Evolutionary conservation across 2,888 invertebrate genomes (phyloP).

Genomic region (Sphecodes monilicornis): DNA sequence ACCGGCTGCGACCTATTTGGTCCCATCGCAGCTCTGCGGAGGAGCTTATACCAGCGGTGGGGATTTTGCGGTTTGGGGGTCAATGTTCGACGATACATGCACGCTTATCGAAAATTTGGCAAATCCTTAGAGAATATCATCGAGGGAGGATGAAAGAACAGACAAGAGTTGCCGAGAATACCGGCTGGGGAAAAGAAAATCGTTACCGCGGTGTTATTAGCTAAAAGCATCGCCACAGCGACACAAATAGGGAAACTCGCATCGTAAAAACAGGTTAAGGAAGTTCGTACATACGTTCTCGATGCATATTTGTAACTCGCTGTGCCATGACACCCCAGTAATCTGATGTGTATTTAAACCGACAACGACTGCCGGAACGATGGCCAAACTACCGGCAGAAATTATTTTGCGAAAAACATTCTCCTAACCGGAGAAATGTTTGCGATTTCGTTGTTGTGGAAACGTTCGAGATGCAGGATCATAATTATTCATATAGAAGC

Average conservation of each 20-base stretch:
- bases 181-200: neutral
- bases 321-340: neutral
- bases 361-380: neutral
- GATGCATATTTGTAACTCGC: neutral
- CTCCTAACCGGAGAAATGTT: neutral
- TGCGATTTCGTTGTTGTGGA: neutral
- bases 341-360: neutral
- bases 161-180: neutral
- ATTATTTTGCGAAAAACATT: neutral
- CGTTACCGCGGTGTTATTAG: conserved; percentile 42
- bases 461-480: neutral
- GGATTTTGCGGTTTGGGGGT: neutral
- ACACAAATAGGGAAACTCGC: conserved; percentile 43
- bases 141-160: neutral
- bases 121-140: neutral
- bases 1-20: neutral
- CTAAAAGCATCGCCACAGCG: conserved; percentile 47
- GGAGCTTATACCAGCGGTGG: neutral
- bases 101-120: conserved; percentile 14
- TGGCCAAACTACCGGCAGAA: neutral
- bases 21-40: neutral
- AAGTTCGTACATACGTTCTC: conserved; percentile 12
- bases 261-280: conserved; percentile 39
- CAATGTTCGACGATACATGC: neutral
- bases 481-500: neutral